Evolutionary conservation across 2,113 vertebrate genomes (phyloP), one percentile per base, ranked within the genome.

Genomic region (Takifugu bimaculatus): DNA sequence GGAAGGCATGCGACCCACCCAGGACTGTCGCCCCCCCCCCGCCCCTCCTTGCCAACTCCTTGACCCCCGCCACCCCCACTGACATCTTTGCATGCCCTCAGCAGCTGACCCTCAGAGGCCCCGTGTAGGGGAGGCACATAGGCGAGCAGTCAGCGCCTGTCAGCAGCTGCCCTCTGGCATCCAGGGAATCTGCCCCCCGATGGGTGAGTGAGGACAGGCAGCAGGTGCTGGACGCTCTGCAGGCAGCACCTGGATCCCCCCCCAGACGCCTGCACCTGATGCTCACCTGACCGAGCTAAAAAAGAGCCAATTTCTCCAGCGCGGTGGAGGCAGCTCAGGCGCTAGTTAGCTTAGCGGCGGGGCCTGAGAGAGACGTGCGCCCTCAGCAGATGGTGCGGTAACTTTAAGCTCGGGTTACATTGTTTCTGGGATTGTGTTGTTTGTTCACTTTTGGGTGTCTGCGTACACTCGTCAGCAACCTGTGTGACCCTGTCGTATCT

Each of bases 121-220:
- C 70, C 65, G 4, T 58, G 78, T 14, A 45, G 63, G 71, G 69
- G 69, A 72, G 76, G 50, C 50, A 57, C 74, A 77, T 68, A 52
- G 75, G 76, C 57, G 20, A 70, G 68, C 62, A 68, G 70, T 63
- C 74, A 53, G 68, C 64, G 77, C 54, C 85, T 89, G 86, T 92
- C 89, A 89, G 75, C 89, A 91, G 89, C 89, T 91, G 90, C 85
- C 86, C 79, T 78, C 71, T 67, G 87, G 89, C 89, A 92, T 90
- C 74, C 85, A 70, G 88, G 81, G 88, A 91, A 91, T 90, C 80
- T 80, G 70, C 61, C 76, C 85, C 77, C 81, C 73, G 10, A 72
- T 77, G 80, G 77, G 63, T 64, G 70, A 73, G 81, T 83, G 87
- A 89, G 81, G 80, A 85, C 87, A 89, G 83, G 74, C 75, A 78